Conservation (phyloP, 2,888 invertebrate species). For the Caenorhabditis sp. region DNA sequence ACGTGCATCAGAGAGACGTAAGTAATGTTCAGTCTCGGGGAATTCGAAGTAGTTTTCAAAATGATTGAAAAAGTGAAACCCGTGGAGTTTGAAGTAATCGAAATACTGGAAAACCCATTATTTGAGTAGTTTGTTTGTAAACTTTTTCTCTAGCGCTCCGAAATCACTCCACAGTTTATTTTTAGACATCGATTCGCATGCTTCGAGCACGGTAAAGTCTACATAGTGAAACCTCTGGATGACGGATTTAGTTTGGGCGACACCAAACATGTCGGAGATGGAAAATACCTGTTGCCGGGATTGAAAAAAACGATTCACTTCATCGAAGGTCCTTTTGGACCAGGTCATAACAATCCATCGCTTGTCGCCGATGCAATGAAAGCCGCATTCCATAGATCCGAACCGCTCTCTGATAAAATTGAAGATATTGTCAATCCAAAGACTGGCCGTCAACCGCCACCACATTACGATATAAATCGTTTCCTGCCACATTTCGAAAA, state of each 20-base stretch:
- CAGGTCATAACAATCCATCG: constrained; percentile 33
- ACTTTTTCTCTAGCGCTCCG: no score
- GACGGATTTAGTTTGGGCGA: constrained; percentile 24
- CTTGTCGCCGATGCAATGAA: constrained; percentile 50
- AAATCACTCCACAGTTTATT: no score
- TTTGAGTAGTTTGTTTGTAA: no score
- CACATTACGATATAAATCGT: background rate
- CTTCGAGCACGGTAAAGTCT: constrained; percentile 45
- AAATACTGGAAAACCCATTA: no score
- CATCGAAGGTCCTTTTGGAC: constrained; percentile 42
- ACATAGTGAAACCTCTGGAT: constrained; percentile 15
- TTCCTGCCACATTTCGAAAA: background rate
- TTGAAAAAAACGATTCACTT: constrained; percentile 33
- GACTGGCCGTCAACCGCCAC: background rate
- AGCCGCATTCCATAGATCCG: constrained; percentile 43
- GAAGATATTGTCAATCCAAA: constrained; percentile 1
- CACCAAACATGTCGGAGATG: constrained; percentile 35
- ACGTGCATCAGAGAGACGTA: constrained; percentile 24
- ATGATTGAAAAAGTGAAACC: no score
- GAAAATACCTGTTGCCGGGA: constrained; percentile 40
- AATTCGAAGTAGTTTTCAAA: no score
- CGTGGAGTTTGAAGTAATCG: no score
- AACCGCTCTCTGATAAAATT: constrained; percentile 26
- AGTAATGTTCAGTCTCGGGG: background rate
- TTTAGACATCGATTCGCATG: constrained; percentile 20